phyloP scores from a whole-genome alignment of 1,140 invertebrate species.

The Asbolus verrucosus region DNA sequence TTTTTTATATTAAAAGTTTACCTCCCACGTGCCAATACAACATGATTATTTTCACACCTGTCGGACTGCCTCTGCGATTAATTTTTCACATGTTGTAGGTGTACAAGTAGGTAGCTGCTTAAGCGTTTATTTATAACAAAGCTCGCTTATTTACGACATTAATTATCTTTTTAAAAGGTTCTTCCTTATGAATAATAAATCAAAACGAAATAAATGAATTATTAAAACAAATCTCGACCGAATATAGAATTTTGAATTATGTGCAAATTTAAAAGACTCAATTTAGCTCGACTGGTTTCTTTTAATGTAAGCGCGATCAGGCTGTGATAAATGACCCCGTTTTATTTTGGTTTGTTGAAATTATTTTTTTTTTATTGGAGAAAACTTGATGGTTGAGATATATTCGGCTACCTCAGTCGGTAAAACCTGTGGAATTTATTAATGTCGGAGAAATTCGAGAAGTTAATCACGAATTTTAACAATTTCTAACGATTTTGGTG shows the following conservation, averaged over 20 bases:
- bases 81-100: constrained; percentile 24
- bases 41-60: constrained; percentile 15
- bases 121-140: constrained; percentile 1
- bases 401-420: too few relatives aligned
- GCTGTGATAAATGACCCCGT: too few relatives aligned
- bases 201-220: background rate
- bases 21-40: background rate
- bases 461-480: too few relatives aligned
- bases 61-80: constrained; percentile 10
- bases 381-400: too few relatives aligned
- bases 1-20: background rate
- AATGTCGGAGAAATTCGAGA: too few relatives aligned
- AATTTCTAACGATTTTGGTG: too few relatives aligned
- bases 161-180: background rate
- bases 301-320: too few relatives aligned
- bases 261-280: background rate
- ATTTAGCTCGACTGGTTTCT: background rate
- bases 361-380: too few relatives aligned
- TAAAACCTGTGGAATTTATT: too few relatives aligned
- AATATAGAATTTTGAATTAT: background rate
- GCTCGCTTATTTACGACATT: background rate
- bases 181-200: constrained; percentile 14
- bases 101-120: constrained; percentile 21
- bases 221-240: background rate
- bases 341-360: too few relatives aligned